Base-by-base conservation (phyloP, 2,888 invertebrate species). In the Trissolcus japonicus region DNA sequence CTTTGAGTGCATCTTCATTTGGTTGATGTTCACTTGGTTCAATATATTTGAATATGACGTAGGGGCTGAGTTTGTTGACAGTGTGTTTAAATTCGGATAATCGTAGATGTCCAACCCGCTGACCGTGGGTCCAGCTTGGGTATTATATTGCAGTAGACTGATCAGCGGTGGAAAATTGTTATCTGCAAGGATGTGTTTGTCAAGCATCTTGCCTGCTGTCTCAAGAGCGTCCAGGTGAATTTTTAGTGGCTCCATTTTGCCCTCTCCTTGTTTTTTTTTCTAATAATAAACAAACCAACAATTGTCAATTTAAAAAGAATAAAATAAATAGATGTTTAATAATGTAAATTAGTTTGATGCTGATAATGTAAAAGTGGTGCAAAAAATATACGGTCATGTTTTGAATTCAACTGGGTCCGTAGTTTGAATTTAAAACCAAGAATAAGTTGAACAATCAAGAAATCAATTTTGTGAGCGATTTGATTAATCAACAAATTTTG, bases 71-170 rank as follows among this genome's bases (percentile, higher is more conserved):
- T 94, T 94, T 80, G 93, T 90, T 17, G 94, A 91, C 59, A 94
- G 90, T 29, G 93, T 93, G 78, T 94, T 93, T 62, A 95, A 90
- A 82, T 94, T 93, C 68, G 96, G 96, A 91, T 98, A 98, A 89
- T 98, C 98, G 85, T 94, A 93, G 85, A 98, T 96, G 80, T 94
- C 94, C 50, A 97, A 90, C 4, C 98, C 98, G 91, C 97, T 98
- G 75, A 95, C 95, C 81, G 95, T 95, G 82, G 96, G 94, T 83
- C 93, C 93, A 84, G 93, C 89, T 86, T 90, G 89, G n/a, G 86
- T 84, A 68, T 88, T 87, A 48, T 90, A 89, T 81, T 90, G 88
- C 83, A 91, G 89, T 40, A 90, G 87, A 90, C 94, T 94, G 78
- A 93, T 90, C 84, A 95, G 91, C 50, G 93, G 92, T 83, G 94